These are phyloP conservation scores for Pseudochaenichthys georgianus DNA, from an alignment of 2,797 vertebrate genomes.

Conservation along the genomic window DNA sequence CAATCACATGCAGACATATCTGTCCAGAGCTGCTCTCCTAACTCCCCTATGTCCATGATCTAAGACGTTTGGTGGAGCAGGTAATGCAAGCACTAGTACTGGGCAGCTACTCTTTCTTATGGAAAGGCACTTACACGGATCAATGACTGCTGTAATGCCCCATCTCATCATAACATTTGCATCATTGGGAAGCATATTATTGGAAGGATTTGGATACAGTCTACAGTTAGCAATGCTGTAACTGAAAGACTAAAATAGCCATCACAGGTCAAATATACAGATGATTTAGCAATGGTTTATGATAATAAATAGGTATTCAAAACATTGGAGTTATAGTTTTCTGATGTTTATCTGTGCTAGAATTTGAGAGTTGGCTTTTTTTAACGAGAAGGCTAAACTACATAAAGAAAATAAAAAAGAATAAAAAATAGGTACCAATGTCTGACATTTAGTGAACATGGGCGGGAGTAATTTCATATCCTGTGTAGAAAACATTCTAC, in stretches of 20 bases:
- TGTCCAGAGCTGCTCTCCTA: constrained; percentile 31
- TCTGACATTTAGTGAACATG: neutral
- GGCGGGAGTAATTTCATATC: too few relatives aligned
- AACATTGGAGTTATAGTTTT: neutral
- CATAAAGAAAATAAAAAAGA: too few relatives aligned
- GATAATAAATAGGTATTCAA: neutral
- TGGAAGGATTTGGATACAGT: constrained; percentile 45
- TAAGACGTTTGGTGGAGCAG: constrained; percentile 61
- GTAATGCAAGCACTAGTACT: constrained; percentile 71
- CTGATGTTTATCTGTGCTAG: neutral
- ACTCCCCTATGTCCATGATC: constrained; percentile 38
- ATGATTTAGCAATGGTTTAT: neutral
- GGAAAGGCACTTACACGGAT: constrained; percentile 84
- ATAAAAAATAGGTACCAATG: neutral
- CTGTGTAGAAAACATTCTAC: too few relatives aligned
- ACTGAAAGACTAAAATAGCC: neutral
- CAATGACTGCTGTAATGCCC: constrained; percentile 78
- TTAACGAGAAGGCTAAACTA: neutral
- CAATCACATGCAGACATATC: constrained; percentile 38
- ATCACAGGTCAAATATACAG: constrained; percentile 13
- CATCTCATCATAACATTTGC: constrained; percentile 64
- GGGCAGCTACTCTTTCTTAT: constrained; percentile 69
- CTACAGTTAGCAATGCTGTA: constrained; percentile 29
- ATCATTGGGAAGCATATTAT: constrained; percentile 55
- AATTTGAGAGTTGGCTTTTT: neutral